Conservation (phyloP, 2,113 vertebrate genomes). For the Sinosuthora webbiana region DNA sequence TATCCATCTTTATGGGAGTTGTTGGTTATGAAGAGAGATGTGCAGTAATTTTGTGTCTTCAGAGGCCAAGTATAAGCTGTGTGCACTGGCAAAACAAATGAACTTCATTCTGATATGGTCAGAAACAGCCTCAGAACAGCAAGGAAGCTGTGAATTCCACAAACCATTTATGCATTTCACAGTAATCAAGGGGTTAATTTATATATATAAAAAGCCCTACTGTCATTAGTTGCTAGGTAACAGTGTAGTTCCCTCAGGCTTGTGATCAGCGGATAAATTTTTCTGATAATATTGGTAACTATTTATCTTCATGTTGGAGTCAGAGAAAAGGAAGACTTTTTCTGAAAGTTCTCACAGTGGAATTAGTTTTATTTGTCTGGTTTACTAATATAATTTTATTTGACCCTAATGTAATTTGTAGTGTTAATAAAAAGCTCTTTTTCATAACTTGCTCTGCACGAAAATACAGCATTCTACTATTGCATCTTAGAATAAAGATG, state of each 20-base stretch:
- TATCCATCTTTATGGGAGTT: neutral
- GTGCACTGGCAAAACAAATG: neutral
- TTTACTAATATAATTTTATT: neutral
- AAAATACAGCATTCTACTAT: neutral
- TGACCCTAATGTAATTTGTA: neutral
- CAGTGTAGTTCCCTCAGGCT: neutral
- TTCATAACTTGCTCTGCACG: neutral
- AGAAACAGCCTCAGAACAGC: neutral
- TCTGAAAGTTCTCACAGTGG: neutral
- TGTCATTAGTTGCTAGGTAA: slow-evolving; percentile 48
- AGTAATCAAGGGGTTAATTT: slow-evolving; percentile 17
- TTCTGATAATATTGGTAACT: slow-evolving; percentile 2
- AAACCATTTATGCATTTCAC: neutral
- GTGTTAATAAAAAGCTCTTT: neutral
- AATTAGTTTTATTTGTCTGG: neutral
- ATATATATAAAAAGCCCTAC: neutral
- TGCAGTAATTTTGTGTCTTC: neutral
- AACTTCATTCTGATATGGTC: neutral
- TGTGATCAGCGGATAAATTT: slow-evolving; percentile 16
- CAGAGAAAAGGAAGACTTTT: neutral
- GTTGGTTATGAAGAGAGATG: neutral
- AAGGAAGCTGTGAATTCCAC: neutral
- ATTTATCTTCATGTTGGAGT: neutral
- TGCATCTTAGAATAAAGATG: neutral
- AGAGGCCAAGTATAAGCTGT: neutral